phyloP scores from a whole-genome alignment of 1,140 invertebrate species.

The Drosophila seguyi region DNA sequence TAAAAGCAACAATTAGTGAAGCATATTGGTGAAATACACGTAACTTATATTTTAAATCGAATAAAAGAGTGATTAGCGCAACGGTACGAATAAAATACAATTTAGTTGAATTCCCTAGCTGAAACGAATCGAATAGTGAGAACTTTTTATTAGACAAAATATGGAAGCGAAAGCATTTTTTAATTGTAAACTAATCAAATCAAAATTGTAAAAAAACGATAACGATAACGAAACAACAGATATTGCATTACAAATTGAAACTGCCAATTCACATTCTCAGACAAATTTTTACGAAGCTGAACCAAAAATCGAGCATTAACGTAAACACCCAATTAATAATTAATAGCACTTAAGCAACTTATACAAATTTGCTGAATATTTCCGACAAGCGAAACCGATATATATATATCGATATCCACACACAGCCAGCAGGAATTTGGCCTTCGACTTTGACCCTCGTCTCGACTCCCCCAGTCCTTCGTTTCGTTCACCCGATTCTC shows the following conservation, averaged over 20 bases:
- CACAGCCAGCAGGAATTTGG: constrained; percentile 17
- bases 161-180: constrained; percentile 55
- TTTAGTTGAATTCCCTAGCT: constrained; percentile 60
- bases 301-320: constrained; percentile 25
- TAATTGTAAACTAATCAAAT: constrained; percentile 54
- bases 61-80: constrained; percentile 53
- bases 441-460: constrained; percentile 25
- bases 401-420: constrained; percentile 11
- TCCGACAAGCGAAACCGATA: constrained; percentile 40
- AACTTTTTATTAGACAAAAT: constrained; percentile 55
- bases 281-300: constrained; percentile 56
- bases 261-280: constrained; percentile 82
- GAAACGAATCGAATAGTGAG: constrained; percentile 60
- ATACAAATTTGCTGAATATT: constrained; percentile 80
- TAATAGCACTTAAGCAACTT: constrained; percentile 50
- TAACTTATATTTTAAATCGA: constrained; percentile 64
- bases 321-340: constrained; percentile 45
- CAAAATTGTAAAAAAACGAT: constrained; percentile 49
- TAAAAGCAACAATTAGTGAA: constrained; percentile 59
- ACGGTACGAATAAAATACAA: constrained; percentile 40
- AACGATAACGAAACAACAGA: constrained; percentile 16
- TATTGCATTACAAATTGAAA: constrained; percentile 66
- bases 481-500: constrained; percentile 41
- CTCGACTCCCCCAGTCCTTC: constrained; percentile 24
- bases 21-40: constrained; percentile 71